Percentiles rank a stretch among this genome's conserved stretches.
phyloP scores from a whole-genome alignment of 2,113 vertebrate genomes.

The Circaetus cinerascens region DNA sequence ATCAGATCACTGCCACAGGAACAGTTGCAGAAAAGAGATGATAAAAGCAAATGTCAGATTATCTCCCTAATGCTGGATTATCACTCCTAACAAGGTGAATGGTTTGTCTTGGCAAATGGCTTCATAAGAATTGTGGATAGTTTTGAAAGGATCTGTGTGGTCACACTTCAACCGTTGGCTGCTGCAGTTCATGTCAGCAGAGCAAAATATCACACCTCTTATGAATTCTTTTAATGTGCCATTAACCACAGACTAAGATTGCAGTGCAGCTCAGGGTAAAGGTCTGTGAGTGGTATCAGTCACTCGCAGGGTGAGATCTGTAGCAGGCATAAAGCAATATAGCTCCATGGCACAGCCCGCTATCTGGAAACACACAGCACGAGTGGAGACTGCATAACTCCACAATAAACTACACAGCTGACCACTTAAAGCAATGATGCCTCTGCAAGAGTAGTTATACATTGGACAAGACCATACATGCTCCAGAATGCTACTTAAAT shows the following conservation, averaged over 20 bases:
- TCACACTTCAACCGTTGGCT: slow-evolving; percentile 52
- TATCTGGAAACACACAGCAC: neutral
- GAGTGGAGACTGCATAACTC: neutral
- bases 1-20: neutral
- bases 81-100: slow-evolving; percentile 52
- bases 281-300: neutral
- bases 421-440: neutral
- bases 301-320: neutral
- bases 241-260: neutral
- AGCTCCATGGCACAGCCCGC: fast-evolving
- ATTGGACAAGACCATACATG: neutral
- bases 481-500: neutral
- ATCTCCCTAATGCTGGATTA: slow-evolving; percentile 56
- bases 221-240: neutral
- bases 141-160: slow-evolving; percentile 13
- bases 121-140: slow-evolving; percentile 15
- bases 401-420: neutral
- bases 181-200: slow-evolving; percentile 26
- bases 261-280: neutral
- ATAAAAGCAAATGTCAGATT: slow-evolving; percentile 50
- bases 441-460: neutral
- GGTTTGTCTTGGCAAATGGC: slow-evolving; percentile 58
- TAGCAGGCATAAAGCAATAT: neutral
- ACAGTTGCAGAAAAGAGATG: neutral
- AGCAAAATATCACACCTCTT: neutral